Percentiles rank a stretch among this genome's conserved stretches.
Evolutionary conservation across 2,888 invertebrate genomes (phyloP).

Genomic region (Tinea trinotella): DNA sequence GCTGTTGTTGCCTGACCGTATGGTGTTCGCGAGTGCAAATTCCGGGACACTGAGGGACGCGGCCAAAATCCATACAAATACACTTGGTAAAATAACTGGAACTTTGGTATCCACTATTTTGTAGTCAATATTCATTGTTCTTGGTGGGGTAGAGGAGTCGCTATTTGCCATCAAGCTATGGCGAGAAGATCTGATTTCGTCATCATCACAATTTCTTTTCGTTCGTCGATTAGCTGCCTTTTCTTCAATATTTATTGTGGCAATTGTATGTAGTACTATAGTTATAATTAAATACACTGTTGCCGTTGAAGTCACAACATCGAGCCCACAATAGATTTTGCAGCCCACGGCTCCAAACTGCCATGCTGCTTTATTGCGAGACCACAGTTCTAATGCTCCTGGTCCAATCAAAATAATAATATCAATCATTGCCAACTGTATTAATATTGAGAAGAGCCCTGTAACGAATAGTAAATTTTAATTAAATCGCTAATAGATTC

Average conservation of each 20-base stretch:
- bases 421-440: slow-evolving; percentile 70
- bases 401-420: slow-evolving; percentile 52
- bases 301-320: slow-evolving; percentile 69
- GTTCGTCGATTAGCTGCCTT: slow-evolving; percentile 43
- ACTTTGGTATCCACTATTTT: slow-evolving; percentile 51
- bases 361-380: slow-evolving; percentile 65
- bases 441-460: slow-evolving; percentile 66
- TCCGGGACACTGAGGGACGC: slow-evolving; percentile 74
- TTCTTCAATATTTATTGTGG: slow-evolving; percentile 66
- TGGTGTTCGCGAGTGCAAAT: slow-evolving; percentile 64
- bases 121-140: slow-evolving; percentile 71
- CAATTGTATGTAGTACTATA: slow-evolving; percentile 71
- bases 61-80: slow-evolving; percentile 73
- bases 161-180: slow-evolving; percentile 64
- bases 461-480: slow-evolving; percentile 34
- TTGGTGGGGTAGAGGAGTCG: slow-evolving; percentile 57
- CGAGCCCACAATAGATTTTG: slow-evolving; percentile 66
- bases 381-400: slow-evolving; percentile 66
- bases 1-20: slow-evolving; percentile 43
- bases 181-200: slow-evolving; percentile 56
- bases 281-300: slow-evolving; percentile 69
- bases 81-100: slow-evolving; percentile 63
- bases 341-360: slow-evolving; percentile 60
- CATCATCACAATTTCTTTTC: slow-evolving; percentile 41
- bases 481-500: neutral